Evolutionary conservation across 37 sponge, comb jelly and placozoan genomes (phyloP).

Genomic region (Eunapius fragilis): DNA sequence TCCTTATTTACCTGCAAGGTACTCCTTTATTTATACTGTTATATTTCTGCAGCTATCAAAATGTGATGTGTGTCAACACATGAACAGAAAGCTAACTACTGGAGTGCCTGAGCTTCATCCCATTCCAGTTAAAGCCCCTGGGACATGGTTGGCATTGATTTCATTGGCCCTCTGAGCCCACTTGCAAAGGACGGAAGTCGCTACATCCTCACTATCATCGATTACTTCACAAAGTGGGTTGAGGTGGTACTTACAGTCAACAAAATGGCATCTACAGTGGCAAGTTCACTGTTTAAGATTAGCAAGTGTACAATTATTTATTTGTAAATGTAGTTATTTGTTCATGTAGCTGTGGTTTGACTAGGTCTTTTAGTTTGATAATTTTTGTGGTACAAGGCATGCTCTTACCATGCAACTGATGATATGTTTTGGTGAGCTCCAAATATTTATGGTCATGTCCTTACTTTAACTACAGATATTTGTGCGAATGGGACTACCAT

Average conservation of each 20-base stretch:
- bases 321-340: no score
- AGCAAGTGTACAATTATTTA: no score
- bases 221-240: conserved; percentile 79
- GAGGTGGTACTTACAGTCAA: conserved; percentile 45
- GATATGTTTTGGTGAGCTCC: no score
- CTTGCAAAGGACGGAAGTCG: conserved; percentile 12
- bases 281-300: conserved; percentile 58
- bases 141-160: conserved; percentile 73
- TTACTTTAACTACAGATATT: conserved; percentile 35
- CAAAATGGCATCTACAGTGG: conserved; percentile 52
- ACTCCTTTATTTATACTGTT: background rate
- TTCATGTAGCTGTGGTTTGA: no score
- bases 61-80: conserved; percentile 69
- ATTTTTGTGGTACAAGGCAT: no score
- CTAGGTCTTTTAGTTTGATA: no score
- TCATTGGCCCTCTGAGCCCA: conserved; percentile 57
- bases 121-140: conserved; percentile 50
- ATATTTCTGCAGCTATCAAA: conserved; percentile 24
- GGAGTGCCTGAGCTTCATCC: conserved; percentile 57
- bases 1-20: no score
- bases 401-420: no score
- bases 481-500: conserved; percentile 70
- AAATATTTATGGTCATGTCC: no score
- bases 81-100: conserved; percentile 57
- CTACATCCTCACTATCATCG: conserved; percentile 68